A percentile compares a stretch with the other conserved stretches of the same genome.
Conservation (phyloP, 2,888 invertebrate genomes). For the Parapristionchus giblindavisi region DNA sequence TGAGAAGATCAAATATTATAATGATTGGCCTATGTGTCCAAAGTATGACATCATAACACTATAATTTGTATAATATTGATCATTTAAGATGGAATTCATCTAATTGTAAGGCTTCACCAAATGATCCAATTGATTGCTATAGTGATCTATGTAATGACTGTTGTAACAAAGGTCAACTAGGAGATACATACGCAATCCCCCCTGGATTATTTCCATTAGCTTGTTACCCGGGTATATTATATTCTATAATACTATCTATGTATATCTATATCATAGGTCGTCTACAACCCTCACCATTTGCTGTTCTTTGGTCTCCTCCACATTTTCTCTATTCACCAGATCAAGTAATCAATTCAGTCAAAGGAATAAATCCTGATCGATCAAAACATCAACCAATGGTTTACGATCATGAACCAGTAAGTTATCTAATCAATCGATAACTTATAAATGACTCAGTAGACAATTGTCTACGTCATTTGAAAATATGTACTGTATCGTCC, state of each 20-base stretch:
- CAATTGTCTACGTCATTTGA: no score
- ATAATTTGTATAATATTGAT: not conserved
- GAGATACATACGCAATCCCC: conserved; percentile 39
- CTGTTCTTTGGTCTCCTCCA: conserved; percentile 54
- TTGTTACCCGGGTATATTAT: conserved; percentile 49
- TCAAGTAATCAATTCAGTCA: conserved; percentile 46
- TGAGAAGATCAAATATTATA: conserved; percentile 61
- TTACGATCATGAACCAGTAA: conserved; percentile 51
- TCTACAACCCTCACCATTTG: conserved; percentile 55
- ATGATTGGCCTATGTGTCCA: conserved; percentile 62
- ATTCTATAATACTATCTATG: not conserved
- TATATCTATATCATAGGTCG: conserved; percentile 42
- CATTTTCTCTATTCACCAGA: conserved; percentile 57
- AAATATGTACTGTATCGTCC: no score
- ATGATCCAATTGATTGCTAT: conserved; percentile 51
- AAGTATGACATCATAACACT: conserved; percentile 41
- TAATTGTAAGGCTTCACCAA: not conserved
- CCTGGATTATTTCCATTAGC: conserved; percentile 57
- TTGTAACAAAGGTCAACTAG: conserved; percentile 44
- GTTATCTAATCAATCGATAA: not conserved
- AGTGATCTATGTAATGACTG: conserved; percentile 61
- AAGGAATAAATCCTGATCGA: conserved; percentile 45
- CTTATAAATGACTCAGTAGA: no score
- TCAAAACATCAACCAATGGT: conserved; percentile 47
- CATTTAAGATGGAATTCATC: conserved; percentile 15